These are phyloP conservation scores for Liodrosophila aerea DNA, from an alignment of 2,888 invertebrate genomes.

Conservation along the genomic window DNA sequence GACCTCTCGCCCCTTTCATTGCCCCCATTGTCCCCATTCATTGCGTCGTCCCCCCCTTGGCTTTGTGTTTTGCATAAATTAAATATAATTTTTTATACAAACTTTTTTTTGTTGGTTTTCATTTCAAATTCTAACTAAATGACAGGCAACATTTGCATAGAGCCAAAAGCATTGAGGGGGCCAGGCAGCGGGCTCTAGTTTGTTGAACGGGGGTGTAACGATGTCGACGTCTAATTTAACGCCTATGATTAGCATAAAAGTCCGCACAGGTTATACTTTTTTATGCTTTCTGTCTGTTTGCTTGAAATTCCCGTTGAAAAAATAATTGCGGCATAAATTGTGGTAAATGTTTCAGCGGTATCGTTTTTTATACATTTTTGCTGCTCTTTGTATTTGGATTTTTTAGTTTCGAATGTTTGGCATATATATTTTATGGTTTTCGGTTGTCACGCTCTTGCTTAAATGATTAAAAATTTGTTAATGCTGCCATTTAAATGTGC, in stretches of 20 bases:
- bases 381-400: slow-evolving; percentile 4
- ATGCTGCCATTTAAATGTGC: slow-evolving; percentile 43
- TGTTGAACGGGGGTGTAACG: slow-evolving; percentile 17
- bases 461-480: slow-evolving; percentile 41
- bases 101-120: slow-evolving; percentile 22
- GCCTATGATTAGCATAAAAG: slow-evolving; percentile 54
- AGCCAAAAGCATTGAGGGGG: slow-evolving; percentile 10
- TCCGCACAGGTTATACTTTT: slow-evolving; percentile 14
- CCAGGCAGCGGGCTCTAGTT: slow-evolving; percentile 2
- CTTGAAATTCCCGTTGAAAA: slow-evolving; percentile 38
- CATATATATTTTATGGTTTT: slow-evolving; percentile 1
- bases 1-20: slow-evolving; percentile 6
- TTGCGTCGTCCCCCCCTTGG: slow-evolving; percentile 19
- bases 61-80: slow-evolving; percentile 68
- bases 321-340: slow-evolving; percentile 68
- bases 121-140: slow-evolving; percentile 56
- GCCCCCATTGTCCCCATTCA: slow-evolving; percentile 7
- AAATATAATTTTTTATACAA: slow-evolving; percentile 49
- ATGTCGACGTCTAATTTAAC: slow-evolving; percentile 34
- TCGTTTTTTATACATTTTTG: slow-evolving; percentile 29
- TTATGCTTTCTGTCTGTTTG: slow-evolving; percentile 7
- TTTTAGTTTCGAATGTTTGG: not conserved
- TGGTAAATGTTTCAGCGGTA: slow-evolving; percentile 52
- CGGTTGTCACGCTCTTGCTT: slow-evolving; percentile 7
- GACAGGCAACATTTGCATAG: slow-evolving; percentile 59